Conservation (phyloP, 1,140 invertebrate species). For the Mamestra configurata region DNA sequence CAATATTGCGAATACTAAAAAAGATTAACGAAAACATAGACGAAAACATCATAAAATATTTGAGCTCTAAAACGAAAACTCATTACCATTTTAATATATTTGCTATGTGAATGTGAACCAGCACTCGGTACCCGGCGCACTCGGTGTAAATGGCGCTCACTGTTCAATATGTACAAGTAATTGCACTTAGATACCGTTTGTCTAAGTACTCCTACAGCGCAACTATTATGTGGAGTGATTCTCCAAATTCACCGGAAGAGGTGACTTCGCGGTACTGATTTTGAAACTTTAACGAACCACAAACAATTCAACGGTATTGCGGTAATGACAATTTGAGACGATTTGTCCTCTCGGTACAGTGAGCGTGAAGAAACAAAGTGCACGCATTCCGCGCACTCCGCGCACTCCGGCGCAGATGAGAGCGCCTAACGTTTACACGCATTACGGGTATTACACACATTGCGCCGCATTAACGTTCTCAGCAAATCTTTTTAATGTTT, state of each 20-base stretch:
- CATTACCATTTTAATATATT: not conserved
- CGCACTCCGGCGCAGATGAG: constrained; percentile 1
- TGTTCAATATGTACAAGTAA: constrained; percentile 51
- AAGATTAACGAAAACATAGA: not conserved
- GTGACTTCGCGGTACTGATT: constrained; percentile 62
- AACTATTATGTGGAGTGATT: constrained; percentile 68
- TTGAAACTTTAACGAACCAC: constrained; percentile 66
- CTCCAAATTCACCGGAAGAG: constrained; percentile 66
- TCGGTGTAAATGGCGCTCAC: constrained; percentile 9
- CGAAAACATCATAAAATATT: not conserved
- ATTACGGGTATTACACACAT: constrained; percentile 20
- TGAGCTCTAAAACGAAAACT: not conserved
- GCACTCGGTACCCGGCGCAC: not conserved
- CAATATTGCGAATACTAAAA: not conserved
- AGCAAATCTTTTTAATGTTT: constrained; percentile 27
- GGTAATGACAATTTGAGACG: constrained; percentile 53
- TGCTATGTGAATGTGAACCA: not conserved
- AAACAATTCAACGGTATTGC: constrained; percentile 65
- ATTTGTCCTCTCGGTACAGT: constrained; percentile 34
- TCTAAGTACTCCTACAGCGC: constrained; percentile 40
- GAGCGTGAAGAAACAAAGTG: constrained; percentile 39
- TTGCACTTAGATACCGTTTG: constrained; percentile 54
- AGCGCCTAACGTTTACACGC: constrained; percentile 22
- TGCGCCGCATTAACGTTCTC: constrained; percentile 28
- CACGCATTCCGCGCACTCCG: constrained; percentile 43